Evolutionary conservation across 2,888 invertebrate species (phyloP).

Genomic region (Cheilosia impressa): DNA sequence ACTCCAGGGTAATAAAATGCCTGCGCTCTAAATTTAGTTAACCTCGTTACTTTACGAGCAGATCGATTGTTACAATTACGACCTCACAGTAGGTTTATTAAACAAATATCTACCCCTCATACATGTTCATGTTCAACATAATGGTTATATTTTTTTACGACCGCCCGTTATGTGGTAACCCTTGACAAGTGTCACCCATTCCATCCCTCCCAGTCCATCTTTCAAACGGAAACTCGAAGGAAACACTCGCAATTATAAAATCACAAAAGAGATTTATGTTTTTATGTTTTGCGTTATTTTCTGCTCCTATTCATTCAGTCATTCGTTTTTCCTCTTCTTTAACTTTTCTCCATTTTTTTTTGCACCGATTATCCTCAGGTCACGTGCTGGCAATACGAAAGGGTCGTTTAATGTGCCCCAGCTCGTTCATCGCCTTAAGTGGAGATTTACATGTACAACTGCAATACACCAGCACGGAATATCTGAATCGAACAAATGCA

Average conservation of each 20-base stretch:
- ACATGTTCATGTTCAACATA: conserved; percentile 2
- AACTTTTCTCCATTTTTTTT: conserved; percentile 37
- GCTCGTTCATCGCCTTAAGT: conserved; percentile 90
- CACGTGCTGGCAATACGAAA: conserved; percentile 83
- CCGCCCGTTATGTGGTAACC: conserved; percentile 45
- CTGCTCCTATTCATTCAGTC: conserved; percentile 22
- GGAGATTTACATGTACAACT: conserved; percentile 91
- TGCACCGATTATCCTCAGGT: conserved; percentile 79
- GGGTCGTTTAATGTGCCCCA: conserved; percentile 88
- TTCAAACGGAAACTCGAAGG: conserved; percentile 60
- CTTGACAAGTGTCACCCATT: conserved; percentile 41
- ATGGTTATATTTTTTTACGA: conserved; percentile 19
- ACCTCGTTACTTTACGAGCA: conserved; percentile 1
- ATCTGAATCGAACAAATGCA: conserved; percentile 84
- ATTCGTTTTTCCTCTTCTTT: conserved; percentile 55
- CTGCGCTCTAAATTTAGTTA: neutral
- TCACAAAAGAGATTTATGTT: conserved; percentile 73
- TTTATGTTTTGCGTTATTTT: conserved; percentile 16
- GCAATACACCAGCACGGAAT: conserved; percentile 81
- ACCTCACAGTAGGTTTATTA: conserved; percentile 6
- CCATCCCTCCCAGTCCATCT: neutral
- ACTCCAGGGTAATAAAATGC: neutral
- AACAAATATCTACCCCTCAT: neutral
- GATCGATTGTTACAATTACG: conserved; percentile 21
- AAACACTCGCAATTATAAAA: conserved; percentile 74